These are phyloP conservation scores for Trichonephila clavipes DNA, from an alignment of 1,140 invertebrate genomes.

Conservation along the genomic window DNA sequence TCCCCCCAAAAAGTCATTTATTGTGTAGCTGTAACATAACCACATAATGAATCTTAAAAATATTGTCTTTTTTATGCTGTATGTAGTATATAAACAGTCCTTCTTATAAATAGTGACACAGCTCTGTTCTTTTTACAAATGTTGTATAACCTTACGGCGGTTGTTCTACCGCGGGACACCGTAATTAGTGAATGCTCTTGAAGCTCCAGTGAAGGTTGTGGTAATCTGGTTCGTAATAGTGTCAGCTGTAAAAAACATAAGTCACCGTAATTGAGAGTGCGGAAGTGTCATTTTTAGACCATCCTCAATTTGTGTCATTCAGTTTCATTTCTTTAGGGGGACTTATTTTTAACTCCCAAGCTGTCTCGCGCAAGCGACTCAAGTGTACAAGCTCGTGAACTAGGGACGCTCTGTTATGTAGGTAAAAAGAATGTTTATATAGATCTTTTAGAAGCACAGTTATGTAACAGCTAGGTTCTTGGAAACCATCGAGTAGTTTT, in stretches of 20 bases:
- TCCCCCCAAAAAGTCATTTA: too few species aligned
- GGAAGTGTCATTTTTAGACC: constrained; percentile 28
- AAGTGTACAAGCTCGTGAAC: neutral
- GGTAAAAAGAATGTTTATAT: too few species aligned
- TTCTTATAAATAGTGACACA: neutral
- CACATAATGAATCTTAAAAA: too few species aligned
- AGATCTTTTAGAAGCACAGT: too few species aligned
- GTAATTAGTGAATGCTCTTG: constrained; percentile 18
- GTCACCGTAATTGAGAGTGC: neutral
- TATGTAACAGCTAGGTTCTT: too few species aligned
- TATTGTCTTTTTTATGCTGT: too few species aligned
- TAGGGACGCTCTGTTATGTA: neutral
- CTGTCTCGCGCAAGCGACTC: neutral
- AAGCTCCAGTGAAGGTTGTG: constrained; percentile 13
- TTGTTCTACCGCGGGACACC: neutral
- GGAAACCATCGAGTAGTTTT: too few species aligned
- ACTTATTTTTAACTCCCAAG: constrained; percentile 29
- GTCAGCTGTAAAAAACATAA: neutral
- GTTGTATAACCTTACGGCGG: neutral
- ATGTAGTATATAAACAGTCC: too few species aligned
- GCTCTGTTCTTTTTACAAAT: neutral
- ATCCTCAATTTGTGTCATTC: constrained; percentile 26
- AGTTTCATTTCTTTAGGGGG: neutral
- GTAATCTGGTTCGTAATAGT: constrained; percentile 28
- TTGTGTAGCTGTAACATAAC: too few species aligned